Evolutionary conservation across 2,113 vertebrate genomes (phyloP).

Genomic region (Mellivora capensis): DNA sequence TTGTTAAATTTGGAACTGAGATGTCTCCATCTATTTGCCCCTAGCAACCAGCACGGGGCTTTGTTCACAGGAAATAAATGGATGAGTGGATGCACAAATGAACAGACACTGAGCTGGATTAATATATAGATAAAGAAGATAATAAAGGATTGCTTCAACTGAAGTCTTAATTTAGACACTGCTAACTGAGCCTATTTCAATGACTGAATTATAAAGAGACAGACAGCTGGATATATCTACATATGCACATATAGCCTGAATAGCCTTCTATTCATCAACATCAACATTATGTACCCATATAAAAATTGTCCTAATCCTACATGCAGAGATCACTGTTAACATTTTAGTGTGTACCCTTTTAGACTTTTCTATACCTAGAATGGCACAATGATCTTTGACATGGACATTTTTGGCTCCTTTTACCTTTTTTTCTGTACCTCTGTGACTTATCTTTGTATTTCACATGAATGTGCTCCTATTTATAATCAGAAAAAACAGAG

Average conservation of each 20-base stretch:
- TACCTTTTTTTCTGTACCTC: neutral
- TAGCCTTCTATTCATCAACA: neutral
- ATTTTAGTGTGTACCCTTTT: neutral
- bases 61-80: neutral
- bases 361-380: neutral
- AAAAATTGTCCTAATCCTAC: neutral
- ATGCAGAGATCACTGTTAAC: neutral
- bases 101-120: neutral
- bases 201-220: neutral
- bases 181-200: neutral
- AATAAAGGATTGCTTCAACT: neutral
- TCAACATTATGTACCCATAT: neutral
- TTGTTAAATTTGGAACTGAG: neutral
- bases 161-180: neutral
- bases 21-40: neutral
- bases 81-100: neutral
- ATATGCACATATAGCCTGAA: neutral
- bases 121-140: neutral
- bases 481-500: neutral
- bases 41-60: neutral
- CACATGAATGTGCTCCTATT: neutral
- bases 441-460: neutral
- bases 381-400: neutral
- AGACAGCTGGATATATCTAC: neutral
- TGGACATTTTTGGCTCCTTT: neutral